Base-by-base conservation (phyloP, 1,140 invertebrate species). In the Caenorhabditis latens region DNA sequence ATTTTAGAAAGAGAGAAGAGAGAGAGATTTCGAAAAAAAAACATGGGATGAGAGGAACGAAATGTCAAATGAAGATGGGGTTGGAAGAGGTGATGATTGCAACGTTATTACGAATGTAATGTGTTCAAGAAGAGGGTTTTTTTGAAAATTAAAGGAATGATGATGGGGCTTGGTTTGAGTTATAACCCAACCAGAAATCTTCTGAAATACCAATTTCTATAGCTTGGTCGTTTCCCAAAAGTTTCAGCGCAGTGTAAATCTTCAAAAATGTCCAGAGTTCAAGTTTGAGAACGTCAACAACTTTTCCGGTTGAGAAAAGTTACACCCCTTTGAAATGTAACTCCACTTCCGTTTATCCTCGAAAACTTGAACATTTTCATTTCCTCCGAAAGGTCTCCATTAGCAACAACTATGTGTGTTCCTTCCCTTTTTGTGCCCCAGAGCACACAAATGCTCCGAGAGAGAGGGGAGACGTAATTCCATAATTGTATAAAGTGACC, bases 401-500 rank as follows among this genome's bases (percentile, higher is more conserved):
- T 65, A 65, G 61, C 61, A 65, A 32, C 32, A 32, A 65, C 61
- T 40, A 65, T 40, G 21, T 19, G 24, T 65, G 32, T 16, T 11
- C 61, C n/a, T n/a, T 24, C 57, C n/a, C 32, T 32, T 32, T 32
- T 32, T 2, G 0, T 32, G 2, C 32, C 32, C 32, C 32, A 2
- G 14, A n/a, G 61, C 61, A 11, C 21, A 21, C 57, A 21, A 61
- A n/a, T 61, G 61, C 61, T 65, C 61, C 32, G 32, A 13, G 9
- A 8, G 24, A 16, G n/a, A 21, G 57, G 57, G n/a, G 57, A 11
- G 9, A 42, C 67, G 67, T 75, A 75, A 75, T 75, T 75, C 67
- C 43, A 75, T 75, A 75, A 75, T 75, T 75, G 67, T 75, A 75
- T 75, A 75, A 75, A 75, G 67, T 75, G 67, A 75, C 42, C 42